These are phyloP conservation scores for Capra hircus DNA, from an alignment of 2,113 vertebrate species.

Conservation along the genomic window DNA sequence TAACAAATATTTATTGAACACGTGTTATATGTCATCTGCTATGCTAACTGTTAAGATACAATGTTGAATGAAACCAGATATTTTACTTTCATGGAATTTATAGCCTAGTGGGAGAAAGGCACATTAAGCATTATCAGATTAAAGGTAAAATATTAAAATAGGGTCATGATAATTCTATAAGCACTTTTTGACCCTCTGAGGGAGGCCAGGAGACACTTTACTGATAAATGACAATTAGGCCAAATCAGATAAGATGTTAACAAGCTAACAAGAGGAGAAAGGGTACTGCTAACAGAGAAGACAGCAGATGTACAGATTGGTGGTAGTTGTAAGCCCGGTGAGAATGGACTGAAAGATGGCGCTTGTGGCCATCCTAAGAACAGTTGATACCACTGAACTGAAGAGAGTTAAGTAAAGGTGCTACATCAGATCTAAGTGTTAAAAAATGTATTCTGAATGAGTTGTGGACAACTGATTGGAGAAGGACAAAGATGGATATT, in stretches of 20 bases:
- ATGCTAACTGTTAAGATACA: background rate
- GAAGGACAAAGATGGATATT: background rate
- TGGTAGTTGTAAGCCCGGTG: background rate
- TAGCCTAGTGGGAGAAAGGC: background rate
- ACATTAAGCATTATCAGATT: background rate
- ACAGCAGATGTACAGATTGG: background rate
- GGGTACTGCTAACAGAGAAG: background rate
- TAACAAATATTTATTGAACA: background rate
- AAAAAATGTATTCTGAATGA: background rate
- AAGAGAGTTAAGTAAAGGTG: background rate
- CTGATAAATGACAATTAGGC: background rate
- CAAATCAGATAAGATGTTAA: background rate
- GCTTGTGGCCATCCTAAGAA: background rate
- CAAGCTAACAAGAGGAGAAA: background rate
- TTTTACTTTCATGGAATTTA: background rate
- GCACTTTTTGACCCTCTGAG: background rate
- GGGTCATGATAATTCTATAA: background rate
- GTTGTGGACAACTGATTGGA: background rate
- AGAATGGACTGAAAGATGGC: background rate
- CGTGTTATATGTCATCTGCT: background rate
- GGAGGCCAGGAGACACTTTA: background rate
- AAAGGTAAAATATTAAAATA: constrained; percentile 3
- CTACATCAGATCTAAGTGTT: background rate
- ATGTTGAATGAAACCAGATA: constrained; percentile 2
- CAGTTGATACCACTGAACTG: background rate